Base-by-base conservation (phyloP, 2,888 invertebrate species). In the Scaptomyza cyrtandrae region DNA sequence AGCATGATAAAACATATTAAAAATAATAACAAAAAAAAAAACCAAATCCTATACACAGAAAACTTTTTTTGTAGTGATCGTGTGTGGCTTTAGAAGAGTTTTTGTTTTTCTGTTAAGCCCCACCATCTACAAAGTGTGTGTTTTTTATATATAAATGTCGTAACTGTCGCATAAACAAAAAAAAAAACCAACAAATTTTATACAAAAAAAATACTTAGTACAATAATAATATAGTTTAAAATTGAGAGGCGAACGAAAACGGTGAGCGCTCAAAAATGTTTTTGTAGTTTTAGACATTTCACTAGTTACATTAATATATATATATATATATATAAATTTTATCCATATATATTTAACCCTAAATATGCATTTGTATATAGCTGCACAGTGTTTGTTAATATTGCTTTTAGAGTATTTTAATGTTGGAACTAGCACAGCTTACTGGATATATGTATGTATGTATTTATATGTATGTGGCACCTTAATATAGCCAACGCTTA, bases 231-330 rank as follows among this genome's bases (percentile, higher is more conserved):
- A 5, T 64, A 64, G 64, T 71, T 71, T 54, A 58, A 57, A 53
- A 75, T 75, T 69, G 69, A 67, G 64, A 70, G 75, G 63, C 65
- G 57, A 71, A 71, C 65, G 50, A 49, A 74, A 76, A 80, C 66
- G 85, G 85, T 85, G 85, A 85, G 85, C 83, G 71, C 61, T 62
- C 55, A 55, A 60, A 54, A 60, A 46, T 50, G 37, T 70, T 72
- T 62, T 61, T 67, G 29, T 69, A 59, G 35, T 43, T 62, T 14
- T 50, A 64, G 31, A 27, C 65, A 62, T 29, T 55, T 60, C 66
- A 71, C 69, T 72, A 80, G 74, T 67, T 35, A 46, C 27, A 48
- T 39, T 16, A 19, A 35, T 41, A 37, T 54, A 41, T 43, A 35
- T 7, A 48, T 24, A 61, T 31, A 27, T 41, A 14, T 33, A 37